phyloP scores from a whole-genome alignment of 2,797 vertebrate genomes.

The Catostomus latipinnis region DNA sequence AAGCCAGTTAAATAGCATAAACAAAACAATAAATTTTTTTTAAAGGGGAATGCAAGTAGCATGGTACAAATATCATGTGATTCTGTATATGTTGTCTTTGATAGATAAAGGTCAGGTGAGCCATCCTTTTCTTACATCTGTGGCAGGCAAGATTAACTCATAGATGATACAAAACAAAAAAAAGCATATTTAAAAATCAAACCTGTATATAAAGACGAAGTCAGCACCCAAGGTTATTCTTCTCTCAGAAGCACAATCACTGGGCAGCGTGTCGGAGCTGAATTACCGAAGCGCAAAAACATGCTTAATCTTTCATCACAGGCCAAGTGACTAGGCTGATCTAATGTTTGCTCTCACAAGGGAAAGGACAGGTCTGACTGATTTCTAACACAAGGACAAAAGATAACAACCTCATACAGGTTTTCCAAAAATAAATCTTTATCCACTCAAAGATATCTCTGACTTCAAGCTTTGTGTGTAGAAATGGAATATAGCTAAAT shows the following conservation, averaged over 20 bases:
- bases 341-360: conserved; percentile 9
- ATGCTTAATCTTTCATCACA: conserved; percentile 48
- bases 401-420: conserved; percentile 5
- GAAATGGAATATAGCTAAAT: not conserved
- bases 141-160: conserved; percentile 14
- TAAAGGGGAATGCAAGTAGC: conserved; percentile 65
- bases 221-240: conserved; percentile 23
- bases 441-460: conserved; percentile 5
- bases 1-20: conserved; percentile 51
- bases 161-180: conserved; percentile 25
- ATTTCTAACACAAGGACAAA: conserved; percentile 33
- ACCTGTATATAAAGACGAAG: conserved; percentile 7
- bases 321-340: conserved; percentile 12
- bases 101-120: conserved; percentile 71
- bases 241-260: conserved; percentile 34
- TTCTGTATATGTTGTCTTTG: conserved; percentile 70
- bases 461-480: not conserved
- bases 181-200: conserved; percentile 31
- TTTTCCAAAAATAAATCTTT: not conserved
- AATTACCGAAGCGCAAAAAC: conserved; percentile 37
- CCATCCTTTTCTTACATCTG: conserved; percentile 48
- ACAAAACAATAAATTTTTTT: conserved; percentile 56
- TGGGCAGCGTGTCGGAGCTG: conserved; percentile 29
- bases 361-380: conserved; percentile 4
- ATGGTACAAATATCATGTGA: conserved; percentile 71